phyloP scores from a whole-genome alignment of 1,140 invertebrate genomes.

The Drosophila teissieri region DNA sequence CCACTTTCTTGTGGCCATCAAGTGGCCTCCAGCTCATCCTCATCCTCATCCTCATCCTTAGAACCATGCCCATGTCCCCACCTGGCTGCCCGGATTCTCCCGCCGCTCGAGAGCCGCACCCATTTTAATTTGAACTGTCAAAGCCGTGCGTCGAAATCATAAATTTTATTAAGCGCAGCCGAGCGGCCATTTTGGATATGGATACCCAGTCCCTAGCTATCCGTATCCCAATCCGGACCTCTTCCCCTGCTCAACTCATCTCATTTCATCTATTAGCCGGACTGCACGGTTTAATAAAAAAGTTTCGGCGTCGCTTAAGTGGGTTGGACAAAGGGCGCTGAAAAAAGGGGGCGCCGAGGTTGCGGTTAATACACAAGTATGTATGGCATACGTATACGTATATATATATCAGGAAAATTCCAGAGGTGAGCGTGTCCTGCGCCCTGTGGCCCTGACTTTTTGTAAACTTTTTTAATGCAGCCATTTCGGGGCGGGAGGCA shows the following conservation, averaged over 20 bases:
- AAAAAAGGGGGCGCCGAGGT: constrained; percentile 12
- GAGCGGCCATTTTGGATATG: constrained; percentile 72
- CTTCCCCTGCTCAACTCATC: constrained; percentile 1
- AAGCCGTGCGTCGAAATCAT: constrained; percentile 79
- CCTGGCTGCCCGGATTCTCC: constrained; percentile 13
- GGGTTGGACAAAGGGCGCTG: constrained; percentile 29
- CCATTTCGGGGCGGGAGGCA: constrained; percentile 40
- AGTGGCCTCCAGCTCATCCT: neutral
- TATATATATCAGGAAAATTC: constrained; percentile 6
- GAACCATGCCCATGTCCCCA: constrained; percentile 9
- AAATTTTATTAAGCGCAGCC: constrained; percentile 83
- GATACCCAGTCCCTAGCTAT: constrained; percentile 16
- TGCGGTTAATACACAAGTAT: constrained; percentile 70
- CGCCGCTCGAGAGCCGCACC: constrained; percentile 41
- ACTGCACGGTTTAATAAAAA: constrained; percentile 81
- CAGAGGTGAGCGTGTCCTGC: constrained; percentile 32
- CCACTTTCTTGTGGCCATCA: constrained; percentile 61
- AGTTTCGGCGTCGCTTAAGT: constrained; percentile 77
- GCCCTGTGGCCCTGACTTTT: constrained; percentile 26
- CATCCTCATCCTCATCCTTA: neutral
- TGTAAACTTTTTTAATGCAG: constrained; percentile 80
- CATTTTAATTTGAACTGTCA: constrained; percentile 83
- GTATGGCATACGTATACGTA: constrained; percentile 16
- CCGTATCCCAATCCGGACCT: constrained; percentile 3
- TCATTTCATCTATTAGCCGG: constrained; percentile 64